Conservation (phyloP, 2,113 vertebrate genomes). For the Coptodon rendalli region DNA sequence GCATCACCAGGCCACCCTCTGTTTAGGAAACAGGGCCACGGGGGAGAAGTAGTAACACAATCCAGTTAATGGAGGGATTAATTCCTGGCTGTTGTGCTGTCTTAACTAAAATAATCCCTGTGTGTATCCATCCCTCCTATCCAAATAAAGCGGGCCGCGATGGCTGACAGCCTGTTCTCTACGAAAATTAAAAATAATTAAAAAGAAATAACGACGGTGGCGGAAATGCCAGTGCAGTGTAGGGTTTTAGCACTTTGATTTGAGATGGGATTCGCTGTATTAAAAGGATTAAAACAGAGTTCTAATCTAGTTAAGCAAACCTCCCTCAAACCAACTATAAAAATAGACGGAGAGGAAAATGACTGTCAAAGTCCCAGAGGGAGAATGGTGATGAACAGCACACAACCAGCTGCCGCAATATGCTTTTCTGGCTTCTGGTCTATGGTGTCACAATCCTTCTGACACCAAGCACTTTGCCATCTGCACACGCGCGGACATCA, state of each 20-base stretch:
- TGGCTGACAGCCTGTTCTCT: constrained; percentile 19
- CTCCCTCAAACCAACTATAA: constrained; percentile 19
- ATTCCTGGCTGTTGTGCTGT: constrained; percentile 38
- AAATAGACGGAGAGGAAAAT: constrained; percentile 26
- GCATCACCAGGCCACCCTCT: constrained; percentile 33
- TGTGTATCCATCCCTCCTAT: constrained; percentile 15
- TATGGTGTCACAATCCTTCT: constrained; percentile 35
- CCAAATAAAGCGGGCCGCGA: constrained; percentile 32
- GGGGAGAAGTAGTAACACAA: constrained; percentile 37
- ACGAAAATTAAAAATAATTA: constrained; percentile 26
- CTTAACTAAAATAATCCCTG: constrained; percentile 44
- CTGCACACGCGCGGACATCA: constrained; percentile 32
- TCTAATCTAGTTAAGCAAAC: constrained; percentile 51
- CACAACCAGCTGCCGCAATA: constrained; percentile 48
- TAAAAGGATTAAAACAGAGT: constrained; percentile 38
- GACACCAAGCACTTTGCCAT: constrained; percentile 38
- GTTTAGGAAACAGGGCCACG: constrained; percentile 39
- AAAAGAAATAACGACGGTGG: background rate
- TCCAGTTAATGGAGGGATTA: constrained; percentile 60
- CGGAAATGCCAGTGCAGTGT: background rate
- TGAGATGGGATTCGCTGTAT: constrained; percentile 21
- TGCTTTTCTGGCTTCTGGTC: constrained; percentile 31
- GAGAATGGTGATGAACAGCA: constrained; percentile 33
- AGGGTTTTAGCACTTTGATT: constrained; percentile 19
- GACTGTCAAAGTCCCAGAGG: constrained; percentile 20